Base-by-base conservation (phyloP, 2,113 vertebrate genomes). In the Semicossyphus pulcher region DNA sequence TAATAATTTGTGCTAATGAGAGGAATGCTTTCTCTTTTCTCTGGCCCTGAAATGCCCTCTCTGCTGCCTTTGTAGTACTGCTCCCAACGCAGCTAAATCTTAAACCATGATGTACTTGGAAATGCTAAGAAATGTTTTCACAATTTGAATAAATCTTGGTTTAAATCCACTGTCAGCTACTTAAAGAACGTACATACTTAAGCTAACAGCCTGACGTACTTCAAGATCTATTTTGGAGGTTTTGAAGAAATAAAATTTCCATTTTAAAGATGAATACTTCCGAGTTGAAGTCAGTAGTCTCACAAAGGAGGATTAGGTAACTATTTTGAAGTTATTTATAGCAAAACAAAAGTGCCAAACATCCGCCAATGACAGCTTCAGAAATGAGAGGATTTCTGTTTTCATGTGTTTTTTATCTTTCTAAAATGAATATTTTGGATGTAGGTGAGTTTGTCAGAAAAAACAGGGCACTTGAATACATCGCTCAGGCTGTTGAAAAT, bases 1-100 rank as follows among this genome's bases (percentile, higher is more conserved):
- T 56, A 59, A 72, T 81, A 60, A 78, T 81, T 78, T 76, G 10
- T 32, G 67, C 48, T 62, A 78, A 86, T 73, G 61, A 87, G 58
- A 72, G 25, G 21, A 74, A 61, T 66, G 28, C 34, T 44, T 32
- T 60, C 52, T 70, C 7, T 23, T 74, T 60, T 58, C 48, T 36
- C 3, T 69, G 56, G 57, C 45, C 36, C 31, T 64, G 21, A 62
- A 85, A 81, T 47, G 8, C 61, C 44, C 48, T 48, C 52, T 52
- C 18, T 69, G 60, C 49, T 66, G n/a, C 52, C 39, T 12, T n/a
- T 74, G 21, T 58, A 49, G 29, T 34, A 36, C 12, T 41, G 42
- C 29, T 73, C 25, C 47, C 8, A 49, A 58, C 41, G 54, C 45
- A 57, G 18, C 25, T 28, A 39, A 10, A 54, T 25, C 49, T 61